Conservation (phyloP, 2,113 vertebrate genomes). For the Ictalurus punctatus region DNA sequence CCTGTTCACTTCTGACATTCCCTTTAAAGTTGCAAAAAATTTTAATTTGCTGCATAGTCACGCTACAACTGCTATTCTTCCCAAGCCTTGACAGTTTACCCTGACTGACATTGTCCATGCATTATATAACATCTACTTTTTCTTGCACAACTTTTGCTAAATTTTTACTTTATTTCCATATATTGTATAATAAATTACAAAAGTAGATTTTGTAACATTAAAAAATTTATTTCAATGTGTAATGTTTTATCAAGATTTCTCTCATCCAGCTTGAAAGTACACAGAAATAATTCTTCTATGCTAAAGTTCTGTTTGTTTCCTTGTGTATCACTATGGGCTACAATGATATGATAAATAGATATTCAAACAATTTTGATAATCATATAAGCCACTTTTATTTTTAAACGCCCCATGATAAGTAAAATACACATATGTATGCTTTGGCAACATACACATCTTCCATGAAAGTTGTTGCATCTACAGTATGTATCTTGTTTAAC, state of each 20-base stretch:
- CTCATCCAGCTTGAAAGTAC: neutral
- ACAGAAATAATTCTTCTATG: neutral
- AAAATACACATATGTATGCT: neutral
- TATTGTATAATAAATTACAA: neutral
- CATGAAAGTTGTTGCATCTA: neutral
- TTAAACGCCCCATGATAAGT: neutral
- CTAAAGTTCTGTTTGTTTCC: neutral
- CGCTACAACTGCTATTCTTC: conserved; percentile 18
- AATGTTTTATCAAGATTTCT: neutral
- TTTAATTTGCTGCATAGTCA: conserved; percentile 27
- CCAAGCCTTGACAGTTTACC: conserved; percentile 14
- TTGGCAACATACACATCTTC: neutral
- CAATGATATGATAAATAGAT: neutral
- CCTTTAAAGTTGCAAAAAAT: conserved; percentile 31
- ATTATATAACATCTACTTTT: neutral
- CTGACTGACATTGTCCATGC: conserved; percentile 23
- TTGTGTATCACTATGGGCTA: no score
- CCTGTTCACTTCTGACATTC: conserved; percentile 13
- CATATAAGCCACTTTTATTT: neutral
- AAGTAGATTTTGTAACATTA: neutral
- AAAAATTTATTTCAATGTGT: neutral
- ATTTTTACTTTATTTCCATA: neutral
- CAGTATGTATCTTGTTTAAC: neutral
- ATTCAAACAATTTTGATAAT: neutral
- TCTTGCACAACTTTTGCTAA: neutral